phyloP scores from a whole-genome alignment of 2,113 vertebrate species.

The Hepsetus odoe region DNA sequence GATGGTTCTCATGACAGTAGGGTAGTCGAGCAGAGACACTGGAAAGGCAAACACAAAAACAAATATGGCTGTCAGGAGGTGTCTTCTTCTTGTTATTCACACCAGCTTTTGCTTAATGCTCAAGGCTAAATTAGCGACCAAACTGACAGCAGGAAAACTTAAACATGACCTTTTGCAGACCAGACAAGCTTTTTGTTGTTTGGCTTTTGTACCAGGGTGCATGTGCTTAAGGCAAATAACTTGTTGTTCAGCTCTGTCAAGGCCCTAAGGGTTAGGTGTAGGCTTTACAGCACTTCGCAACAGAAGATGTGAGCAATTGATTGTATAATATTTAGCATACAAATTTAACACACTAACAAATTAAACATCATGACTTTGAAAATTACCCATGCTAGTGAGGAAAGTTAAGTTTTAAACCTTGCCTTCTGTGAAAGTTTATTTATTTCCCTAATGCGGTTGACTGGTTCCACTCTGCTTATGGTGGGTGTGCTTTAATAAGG shows the following conservation, averaged over 20 bases:
- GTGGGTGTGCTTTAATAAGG: background rate
- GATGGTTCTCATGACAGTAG: slow-evolving; percentile 18
- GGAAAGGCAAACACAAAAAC: slow-evolving; percentile 42
- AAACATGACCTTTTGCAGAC: slow-evolving; percentile 31
- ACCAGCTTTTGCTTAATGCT: slow-evolving; percentile 9
- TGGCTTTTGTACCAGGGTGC: slow-evolving; percentile 19
- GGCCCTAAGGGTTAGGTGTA: slow-evolving; percentile 1
- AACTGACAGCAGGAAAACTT: background rate
- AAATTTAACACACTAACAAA: background rate
- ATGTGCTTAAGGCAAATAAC: slow-evolving; percentile 24
- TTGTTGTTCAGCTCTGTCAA: slow-evolving; percentile 19
- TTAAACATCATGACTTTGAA: background rate
- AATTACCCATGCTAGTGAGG: background rate
- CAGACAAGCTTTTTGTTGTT: slow-evolving; percentile 23
- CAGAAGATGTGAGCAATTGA: background rate
- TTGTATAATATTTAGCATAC: background rate
- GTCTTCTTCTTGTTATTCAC: background rate
- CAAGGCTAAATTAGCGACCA: slow-evolving; percentile 22
- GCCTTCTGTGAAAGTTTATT: background rate
- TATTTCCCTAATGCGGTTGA: background rate
- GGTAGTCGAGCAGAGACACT: slow-evolving; percentile 33
- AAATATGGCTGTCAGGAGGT: slow-evolving; percentile 33
- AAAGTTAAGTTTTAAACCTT: background rate
- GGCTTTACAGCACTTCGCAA: background rate
- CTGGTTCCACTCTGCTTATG: background rate